A percentile compares a stretch with the other conserved stretches of the same genome.
phyloP scores from a whole-genome alignment of 2,888 invertebrate species.

The Hypselothyrea guttata region DNA sequence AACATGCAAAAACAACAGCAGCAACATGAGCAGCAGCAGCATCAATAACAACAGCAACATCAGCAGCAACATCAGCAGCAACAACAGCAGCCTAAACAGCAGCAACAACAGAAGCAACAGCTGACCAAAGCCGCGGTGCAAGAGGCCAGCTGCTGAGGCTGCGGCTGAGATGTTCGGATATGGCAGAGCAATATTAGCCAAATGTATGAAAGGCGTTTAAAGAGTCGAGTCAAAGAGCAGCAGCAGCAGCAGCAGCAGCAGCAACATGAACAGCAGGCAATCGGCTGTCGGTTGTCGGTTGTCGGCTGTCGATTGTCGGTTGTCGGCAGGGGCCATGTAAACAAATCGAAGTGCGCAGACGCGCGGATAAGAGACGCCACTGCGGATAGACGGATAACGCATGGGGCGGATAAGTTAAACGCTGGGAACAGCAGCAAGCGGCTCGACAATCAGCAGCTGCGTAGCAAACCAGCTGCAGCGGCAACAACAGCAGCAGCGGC shows the following conservation, averaged over 20 bases:
- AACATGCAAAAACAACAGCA: too few species aligned
- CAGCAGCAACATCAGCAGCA: slow-evolving; percentile 27
- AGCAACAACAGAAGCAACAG: slow-evolving; percentile 13
- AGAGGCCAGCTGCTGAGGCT: slow-evolving; percentile 16
- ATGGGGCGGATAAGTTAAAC: slow-evolving; percentile 45
- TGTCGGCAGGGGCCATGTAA: slow-evolving; percentile 55
- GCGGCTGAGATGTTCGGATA: slow-evolving; percentile 3
- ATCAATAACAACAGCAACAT: slow-evolving; percentile 1
- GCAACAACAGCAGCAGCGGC: slow-evolving; percentile 4
- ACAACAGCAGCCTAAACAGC: slow-evolving; percentile 14
- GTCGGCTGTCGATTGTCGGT: slow-evolving; percentile 26
- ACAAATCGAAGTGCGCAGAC: slow-evolving; percentile 55
- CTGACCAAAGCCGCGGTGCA: slow-evolving; percentile 30
- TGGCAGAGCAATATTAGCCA: slow-evolving; percentile 41
- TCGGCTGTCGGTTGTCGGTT: too few species aligned
- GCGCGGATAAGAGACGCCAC: slow-evolving; percentile 52
- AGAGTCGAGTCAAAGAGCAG: slow-evolving; percentile 22
- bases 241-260: slow-evolving; percentile 26
- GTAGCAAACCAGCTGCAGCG: slow-evolving; percentile 1
- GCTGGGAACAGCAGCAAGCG: slow-evolving; percentile 55
- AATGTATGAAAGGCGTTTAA: slow-evolving; percentile 52
- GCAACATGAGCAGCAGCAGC: slow-evolving; percentile 30
- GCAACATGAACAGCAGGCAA: slow-evolving; percentile 6
- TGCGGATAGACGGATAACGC: slow-evolving; percentile 38
- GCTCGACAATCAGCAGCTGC: slow-evolving; percentile 8